Conservation (phyloP, 2,113 vertebrate genomes). For the Motacilla tschutschensis region DNA sequence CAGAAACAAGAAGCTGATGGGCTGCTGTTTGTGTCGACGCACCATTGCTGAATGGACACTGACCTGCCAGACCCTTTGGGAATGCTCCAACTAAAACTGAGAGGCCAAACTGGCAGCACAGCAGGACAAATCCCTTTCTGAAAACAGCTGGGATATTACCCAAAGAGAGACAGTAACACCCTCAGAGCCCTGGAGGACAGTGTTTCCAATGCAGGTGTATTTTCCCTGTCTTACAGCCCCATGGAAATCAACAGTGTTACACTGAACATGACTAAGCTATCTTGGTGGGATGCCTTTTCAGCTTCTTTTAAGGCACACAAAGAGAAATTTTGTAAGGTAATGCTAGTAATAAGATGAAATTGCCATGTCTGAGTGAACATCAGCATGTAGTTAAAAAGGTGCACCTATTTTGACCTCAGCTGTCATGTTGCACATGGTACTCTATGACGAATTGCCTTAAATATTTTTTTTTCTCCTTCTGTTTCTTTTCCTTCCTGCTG, state of each 20-base stretch:
- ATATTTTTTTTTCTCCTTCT: neutral
- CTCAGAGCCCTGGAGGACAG: neutral
- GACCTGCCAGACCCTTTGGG: neutral
- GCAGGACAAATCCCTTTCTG: neutral
- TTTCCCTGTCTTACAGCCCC: neutral
- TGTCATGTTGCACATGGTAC: neutral
- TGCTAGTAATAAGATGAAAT: neutral
- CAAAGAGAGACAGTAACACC: neutral
- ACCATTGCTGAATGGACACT: neutral
- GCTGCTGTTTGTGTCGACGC: neutral
- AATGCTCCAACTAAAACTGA: neutral
- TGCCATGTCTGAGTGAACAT: neutral
- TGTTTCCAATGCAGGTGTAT: neutral
- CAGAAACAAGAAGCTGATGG: neutral
- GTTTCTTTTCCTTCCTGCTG: conserved; percentile 47
- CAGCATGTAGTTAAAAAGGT: neutral
- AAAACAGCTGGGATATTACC: neutral
- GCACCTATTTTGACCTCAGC: conserved; percentile 20
- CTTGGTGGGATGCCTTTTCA: neutral
- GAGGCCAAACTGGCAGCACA: neutral
- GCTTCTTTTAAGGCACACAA: neutral
- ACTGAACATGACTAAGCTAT: neutral
- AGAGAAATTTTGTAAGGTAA: neutral
- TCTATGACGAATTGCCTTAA: conserved; percentile 4
- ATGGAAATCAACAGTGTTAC: neutral